A percentile compares a stretch with the other conserved stretches of the same genome.
These are phyloP conservation scores for Rhagophthalmus giganteus DNA, from an alignment of 2,888 invertebrate species.

Conservation along the genomic window DNA sequence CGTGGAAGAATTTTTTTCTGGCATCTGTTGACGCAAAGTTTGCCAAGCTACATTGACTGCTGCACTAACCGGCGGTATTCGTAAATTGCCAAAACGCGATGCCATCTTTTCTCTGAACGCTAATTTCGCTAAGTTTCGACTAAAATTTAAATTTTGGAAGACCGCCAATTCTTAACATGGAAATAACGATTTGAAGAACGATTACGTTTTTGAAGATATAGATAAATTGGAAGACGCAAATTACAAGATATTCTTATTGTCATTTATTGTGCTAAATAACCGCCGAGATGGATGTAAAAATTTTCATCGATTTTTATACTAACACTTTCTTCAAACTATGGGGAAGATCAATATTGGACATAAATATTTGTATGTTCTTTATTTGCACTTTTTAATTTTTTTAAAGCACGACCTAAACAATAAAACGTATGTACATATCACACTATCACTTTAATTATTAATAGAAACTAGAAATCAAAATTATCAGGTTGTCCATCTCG, in stretches of 20 bases:
- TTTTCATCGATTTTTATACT: constrained; percentile 7
- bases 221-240: constrained; percentile 31
- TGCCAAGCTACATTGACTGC: constrained; percentile 82
- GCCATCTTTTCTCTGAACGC: background rate
- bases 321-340: constrained; percentile 20
- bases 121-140: background rate
- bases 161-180: too few relatives aligned
- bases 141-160: too few relatives aligned
- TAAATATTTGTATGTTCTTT: background rate
- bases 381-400: constrained; percentile 1
- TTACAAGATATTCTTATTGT: too few relatives aligned
- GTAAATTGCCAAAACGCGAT: constrained; percentile 65
- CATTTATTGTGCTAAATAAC: constrained; percentile 27
- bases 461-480: constrained; percentile 39
- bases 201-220: constrained; percentile 19
- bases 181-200: too few relatives aligned
- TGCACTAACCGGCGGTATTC: constrained; percentile 73
- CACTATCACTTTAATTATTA: constrained; percentile 35
- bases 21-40: constrained; percentile 76
- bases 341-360: constrained; percentile 21
- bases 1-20: constrained; percentile 61
- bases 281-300: constrained; percentile 47
- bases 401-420: background rate
- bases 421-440: constrained; percentile 10
- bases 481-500: constrained; percentile 49